A percentile compares a stretch with the other conserved stretches of the same genome.
Evolutionary conservation across 2,113 vertebrate genomes (phyloP).

Genomic region (Menidia beryllina): DNA sequence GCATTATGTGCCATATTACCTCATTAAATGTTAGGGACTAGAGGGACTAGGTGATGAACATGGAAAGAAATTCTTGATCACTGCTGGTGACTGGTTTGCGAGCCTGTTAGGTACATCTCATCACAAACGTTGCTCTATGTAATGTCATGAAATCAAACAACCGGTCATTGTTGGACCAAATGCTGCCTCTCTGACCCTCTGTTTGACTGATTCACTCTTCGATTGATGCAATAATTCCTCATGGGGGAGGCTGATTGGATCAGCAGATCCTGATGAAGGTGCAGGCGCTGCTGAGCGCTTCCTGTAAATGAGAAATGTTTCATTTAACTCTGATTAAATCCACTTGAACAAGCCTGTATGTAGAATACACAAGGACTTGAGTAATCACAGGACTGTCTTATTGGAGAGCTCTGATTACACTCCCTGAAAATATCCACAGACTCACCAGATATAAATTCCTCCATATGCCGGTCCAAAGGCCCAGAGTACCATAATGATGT

Average conservation of each 20-base stretch:
- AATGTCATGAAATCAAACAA: slow-evolving; percentile 15
- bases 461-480: too few species aligned
- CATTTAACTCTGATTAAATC: slow-evolving; percentile 42
- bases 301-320: slow-evolving; percentile 29
- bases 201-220: slow-evolving; percentile 11
- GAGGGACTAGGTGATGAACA: too few species aligned
- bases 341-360: slow-evolving; percentile 10
- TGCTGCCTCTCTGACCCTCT: too few species aligned
- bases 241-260: slow-evolving; percentile 33
- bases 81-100: too few species aligned
- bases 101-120: background rate
- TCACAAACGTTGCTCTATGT: background rate
- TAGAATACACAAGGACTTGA: slow-evolving; percentile 6
- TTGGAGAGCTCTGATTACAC: slow-evolving; percentile 11
- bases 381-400: slow-evolving; percentile 13
- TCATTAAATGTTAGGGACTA: too few species aligned
- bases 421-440: background rate
- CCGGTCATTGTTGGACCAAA: background rate
- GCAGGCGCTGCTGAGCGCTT: slow-evolving; percentile 11
- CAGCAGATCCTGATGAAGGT: slow-evolving; percentile 5
- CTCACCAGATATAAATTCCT: background rate
- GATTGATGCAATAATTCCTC: slow-evolving; percentile 31
- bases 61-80: background rate
- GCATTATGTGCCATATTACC: too few species aligned
- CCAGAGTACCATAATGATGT: too few species aligned